Percentiles rank a stretch among this genome's conserved stretches.
These are phyloP conservation scores for Parazoanthus atlanticus DNA, from an alignment of 92 coral and sea anemone species.

Conservation along the genomic window DNA sequence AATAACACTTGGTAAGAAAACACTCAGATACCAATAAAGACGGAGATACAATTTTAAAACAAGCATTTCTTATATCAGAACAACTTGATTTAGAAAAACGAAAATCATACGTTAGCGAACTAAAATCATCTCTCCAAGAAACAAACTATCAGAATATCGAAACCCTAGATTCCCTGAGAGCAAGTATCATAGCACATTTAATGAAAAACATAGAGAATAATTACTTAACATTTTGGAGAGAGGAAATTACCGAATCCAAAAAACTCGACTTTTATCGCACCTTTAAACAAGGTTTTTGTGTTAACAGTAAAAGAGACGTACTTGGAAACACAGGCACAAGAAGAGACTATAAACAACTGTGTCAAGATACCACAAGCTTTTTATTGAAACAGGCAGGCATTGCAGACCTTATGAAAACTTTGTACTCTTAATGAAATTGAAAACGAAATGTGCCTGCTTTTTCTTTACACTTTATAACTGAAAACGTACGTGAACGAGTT, in stretches of 20 bases:
- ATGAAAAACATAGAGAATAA: not conserved
- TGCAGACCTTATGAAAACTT: too few relatives aligned
- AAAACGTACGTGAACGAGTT: too few relatives aligned
- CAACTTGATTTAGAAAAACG: not conserved
- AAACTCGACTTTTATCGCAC: not conserved
- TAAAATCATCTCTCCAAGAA: not conserved
- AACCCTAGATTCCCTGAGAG: not conserved
- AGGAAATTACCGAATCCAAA: not conserved
- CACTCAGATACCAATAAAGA: not conserved
- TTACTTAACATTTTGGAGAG: not conserved
- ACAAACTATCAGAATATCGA: not conserved
- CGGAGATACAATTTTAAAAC: not conserved
- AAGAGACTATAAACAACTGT: too few relatives aligned
- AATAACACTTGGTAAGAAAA: too few relatives aligned
- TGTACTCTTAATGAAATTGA: too few relatives aligned
- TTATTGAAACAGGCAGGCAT: too few relatives aligned
- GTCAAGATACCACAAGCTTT: too few relatives aligned
- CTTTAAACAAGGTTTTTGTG: not conserved
- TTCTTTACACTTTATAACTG: too few relatives aligned
- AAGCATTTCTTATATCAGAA: not conserved
- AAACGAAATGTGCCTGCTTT: too few relatives aligned
- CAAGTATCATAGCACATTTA: not conserved
- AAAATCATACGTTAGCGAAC: not conserved
- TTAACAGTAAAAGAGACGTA: too few relatives aligned
- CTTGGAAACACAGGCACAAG: too few relatives aligned